phyloP scores from a whole-genome alignment of 2,888 invertebrate species.

The Hyles lineata region DNA sequence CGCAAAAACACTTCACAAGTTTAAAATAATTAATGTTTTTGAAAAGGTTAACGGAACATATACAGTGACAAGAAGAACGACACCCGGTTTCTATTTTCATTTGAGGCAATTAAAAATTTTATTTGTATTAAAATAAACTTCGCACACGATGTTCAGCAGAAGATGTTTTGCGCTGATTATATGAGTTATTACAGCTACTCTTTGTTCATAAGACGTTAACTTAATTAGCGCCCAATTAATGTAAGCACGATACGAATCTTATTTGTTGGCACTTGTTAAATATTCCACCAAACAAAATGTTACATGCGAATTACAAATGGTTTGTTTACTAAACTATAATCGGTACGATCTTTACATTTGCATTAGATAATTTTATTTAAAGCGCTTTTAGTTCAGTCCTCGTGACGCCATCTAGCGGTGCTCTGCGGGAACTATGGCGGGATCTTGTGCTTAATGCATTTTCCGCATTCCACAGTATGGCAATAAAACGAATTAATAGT shows the following conservation, averaged over 20 bases:
- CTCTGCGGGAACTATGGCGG: background rate
- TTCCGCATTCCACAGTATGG: conserved; percentile 30
- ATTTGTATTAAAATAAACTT: conserved; percentile 16
- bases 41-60: background rate
- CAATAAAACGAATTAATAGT: conserved; percentile 31
- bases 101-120: conserved; percentile 5
- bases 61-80: conserved; percentile 2
- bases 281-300: conserved; percentile 32
- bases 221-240: conserved; percentile 65
- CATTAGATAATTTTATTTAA: background rate
- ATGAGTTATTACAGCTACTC: conserved; percentile 50
- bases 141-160: conserved; percentile 15
- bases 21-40: background rate
- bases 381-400: background rate
- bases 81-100: background rate
- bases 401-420: conserved; percentile 27
- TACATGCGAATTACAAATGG: conserved; percentile 23
- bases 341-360: background rate
- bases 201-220: conserved; percentile 55
- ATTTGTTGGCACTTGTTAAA: conserved; percentile 42
- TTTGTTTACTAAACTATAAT: conserved; percentile 14
- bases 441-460: conserved; percentile 25
- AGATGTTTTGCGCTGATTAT: conserved; percentile 30
- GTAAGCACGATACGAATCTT: conserved; percentile 60
- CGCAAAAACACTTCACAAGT: background rate